Conservation (phyloP, 2,113 vertebrate species). For the Syngnathus typhle region DNA sequence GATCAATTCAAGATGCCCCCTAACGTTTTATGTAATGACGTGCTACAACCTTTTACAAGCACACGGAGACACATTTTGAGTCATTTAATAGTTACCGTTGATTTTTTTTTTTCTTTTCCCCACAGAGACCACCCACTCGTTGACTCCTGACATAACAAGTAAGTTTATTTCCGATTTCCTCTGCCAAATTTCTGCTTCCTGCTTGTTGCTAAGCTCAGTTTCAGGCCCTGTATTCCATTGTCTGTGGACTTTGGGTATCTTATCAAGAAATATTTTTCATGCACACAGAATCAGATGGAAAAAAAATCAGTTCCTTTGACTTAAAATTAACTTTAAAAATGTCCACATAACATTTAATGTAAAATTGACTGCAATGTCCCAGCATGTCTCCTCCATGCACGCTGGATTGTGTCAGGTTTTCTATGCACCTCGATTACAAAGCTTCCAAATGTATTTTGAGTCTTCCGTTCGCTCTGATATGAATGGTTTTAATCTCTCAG, state of each 20-base stretch:
- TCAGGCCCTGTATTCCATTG: constrained; percentile 31
- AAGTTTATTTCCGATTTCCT: constrained; percentile 58
- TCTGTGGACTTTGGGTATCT: constrained; percentile 5
- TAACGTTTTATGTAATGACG: no score
- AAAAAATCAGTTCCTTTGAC: background rate
- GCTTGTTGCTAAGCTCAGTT: constrained; percentile 65
- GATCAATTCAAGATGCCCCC: no score
- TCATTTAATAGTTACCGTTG: constrained; percentile 10
- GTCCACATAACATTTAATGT: constrained; percentile 12
- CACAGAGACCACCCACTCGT: constrained; percentile 87
- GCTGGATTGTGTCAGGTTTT: constrained; percentile 18
- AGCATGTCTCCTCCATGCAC: constrained; percentile 56
- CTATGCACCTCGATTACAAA: background rate
- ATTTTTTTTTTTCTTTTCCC: constrained; percentile 17
- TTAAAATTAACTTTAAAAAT: constrained; percentile 3
- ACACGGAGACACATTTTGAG: background rate
- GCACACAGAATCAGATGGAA: background rate
- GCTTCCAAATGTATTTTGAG: background rate
- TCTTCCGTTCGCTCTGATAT: background rate
- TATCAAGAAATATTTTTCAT: background rate
- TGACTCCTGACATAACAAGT: constrained; percentile 83
- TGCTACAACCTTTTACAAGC: background rate
- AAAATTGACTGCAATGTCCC: constrained; percentile 38
- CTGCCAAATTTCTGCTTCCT: constrained; percentile 65
- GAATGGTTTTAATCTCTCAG: constrained; percentile 1